phyloP scores from a whole-genome alignment of 2,113 vertebrate species.

The Pycnonotus jocosus region DNA sequence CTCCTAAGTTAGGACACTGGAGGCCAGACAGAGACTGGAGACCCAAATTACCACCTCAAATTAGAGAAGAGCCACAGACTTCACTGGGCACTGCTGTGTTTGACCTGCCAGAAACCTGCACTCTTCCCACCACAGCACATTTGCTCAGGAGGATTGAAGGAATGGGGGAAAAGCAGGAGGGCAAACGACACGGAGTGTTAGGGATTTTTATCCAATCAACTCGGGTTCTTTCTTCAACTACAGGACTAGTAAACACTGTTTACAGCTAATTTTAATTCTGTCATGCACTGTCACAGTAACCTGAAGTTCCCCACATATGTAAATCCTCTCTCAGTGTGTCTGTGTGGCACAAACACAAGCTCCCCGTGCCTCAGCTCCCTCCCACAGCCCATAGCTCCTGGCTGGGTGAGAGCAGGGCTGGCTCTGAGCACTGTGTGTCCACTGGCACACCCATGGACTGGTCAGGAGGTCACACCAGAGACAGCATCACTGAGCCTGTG shows the following conservation, averaged over 20 bases:
- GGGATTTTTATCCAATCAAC: not conserved
- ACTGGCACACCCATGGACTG: not conserved
- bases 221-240: not conserved
- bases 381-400: fast-evolving
- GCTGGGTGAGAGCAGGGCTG: not conserved
- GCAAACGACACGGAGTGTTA: fast-evolving
- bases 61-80: not conserved
- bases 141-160: not conserved
- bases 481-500: not conserved
- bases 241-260: not conserved
- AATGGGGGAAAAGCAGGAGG: fast-evolving
- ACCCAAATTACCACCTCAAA: not conserved
- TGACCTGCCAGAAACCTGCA: not conserved
- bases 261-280: not conserved
- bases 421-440: fast-evolving
- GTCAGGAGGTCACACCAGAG: not conserved
- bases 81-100: not conserved
- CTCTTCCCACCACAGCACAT: not conserved
- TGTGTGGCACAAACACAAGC: not conserved
- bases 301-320: fast-evolving
- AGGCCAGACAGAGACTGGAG: not conserved
- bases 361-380: not conserved
- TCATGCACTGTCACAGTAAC: not conserved
- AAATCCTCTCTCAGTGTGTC: not conserved
- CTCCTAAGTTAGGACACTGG: not conserved